Evolutionary conservation across 1,140 invertebrate species (phyloP).

Genomic region (Anagrus nilaparvatae): DNA sequence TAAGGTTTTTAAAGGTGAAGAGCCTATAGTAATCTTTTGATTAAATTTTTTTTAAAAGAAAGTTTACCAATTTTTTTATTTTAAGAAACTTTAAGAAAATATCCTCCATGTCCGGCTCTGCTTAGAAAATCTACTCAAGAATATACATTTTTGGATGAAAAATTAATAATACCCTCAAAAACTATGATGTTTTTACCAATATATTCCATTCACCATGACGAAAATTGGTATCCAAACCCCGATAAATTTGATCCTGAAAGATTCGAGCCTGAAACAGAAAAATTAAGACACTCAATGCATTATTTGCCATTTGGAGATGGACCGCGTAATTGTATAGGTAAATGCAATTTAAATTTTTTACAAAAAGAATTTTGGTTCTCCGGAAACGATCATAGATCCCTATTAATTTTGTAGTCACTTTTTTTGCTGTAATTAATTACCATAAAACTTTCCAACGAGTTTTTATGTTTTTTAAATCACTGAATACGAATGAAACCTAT

Average conservation of each 20-base stretch:
- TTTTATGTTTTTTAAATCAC: too few species aligned
- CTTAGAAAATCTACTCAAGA: conserved; percentile 39
- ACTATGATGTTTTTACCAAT: conserved; percentile 44
- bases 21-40: not conserved
- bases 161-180: conserved; percentile 39
- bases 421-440: too few species aligned
- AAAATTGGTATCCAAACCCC: conserved; percentile 51
- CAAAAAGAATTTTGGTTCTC: too few species aligned
- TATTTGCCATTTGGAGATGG: conserved; percentile 51
- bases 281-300: conserved; percentile 30
- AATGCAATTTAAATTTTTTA: too few species aligned
- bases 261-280: conserved; percentile 44
- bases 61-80: conserved; percentile 11
- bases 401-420: too few species aligned
- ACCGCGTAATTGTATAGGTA: conserved; percentile 45
- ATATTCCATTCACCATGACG: conserved; percentile 53
- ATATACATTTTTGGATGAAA: conserved; percentile 42
- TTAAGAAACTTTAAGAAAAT: conserved; percentile 48
- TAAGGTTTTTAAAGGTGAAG: conserved; percentile 25
- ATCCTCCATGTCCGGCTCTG: conserved; percentile 44
- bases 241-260: conserved; percentile 57
- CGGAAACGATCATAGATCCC: too few species aligned
- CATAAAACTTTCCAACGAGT: too few species aligned
- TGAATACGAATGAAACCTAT: too few species aligned
- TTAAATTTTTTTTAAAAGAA: not conserved